A percentile compares a stretch with the other conserved stretches of the same genome.
Evolutionary conservation across 2,888 invertebrate species (phyloP).

Genomic region (Drosophila koepferae): DNA sequence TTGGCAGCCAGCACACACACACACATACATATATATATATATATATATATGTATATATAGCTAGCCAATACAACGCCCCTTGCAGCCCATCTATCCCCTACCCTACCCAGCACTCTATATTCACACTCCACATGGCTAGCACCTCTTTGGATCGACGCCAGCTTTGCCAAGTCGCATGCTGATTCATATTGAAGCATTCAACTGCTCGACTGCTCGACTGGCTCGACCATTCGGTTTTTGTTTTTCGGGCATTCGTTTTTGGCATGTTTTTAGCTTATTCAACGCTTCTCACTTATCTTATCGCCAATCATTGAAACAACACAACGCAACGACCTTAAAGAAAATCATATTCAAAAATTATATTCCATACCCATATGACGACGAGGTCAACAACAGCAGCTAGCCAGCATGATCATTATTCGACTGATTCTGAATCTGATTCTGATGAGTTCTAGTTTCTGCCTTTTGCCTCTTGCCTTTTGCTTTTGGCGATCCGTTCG

Average conservation of each 20-base stretch:
- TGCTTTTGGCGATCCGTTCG: background rate
- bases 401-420: background rate
- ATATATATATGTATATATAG: background rate
- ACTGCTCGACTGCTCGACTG: background rate
- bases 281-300: conserved; percentile 62
- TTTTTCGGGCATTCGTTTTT: conserved; percentile 8
- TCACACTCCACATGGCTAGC: conserved; percentile 12
- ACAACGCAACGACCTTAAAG: conserved; percentile 59
- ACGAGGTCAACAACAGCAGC: conserved; percentile 24
- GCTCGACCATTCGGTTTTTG: background rate
- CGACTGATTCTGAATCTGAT: too few species aligned
- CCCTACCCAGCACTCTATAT: background rate
- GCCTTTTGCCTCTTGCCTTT: too few species aligned
- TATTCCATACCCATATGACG: conserved; percentile 48
- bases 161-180: conserved; percentile 28
- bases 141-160: conserved; percentile 52
- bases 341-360: conserved; percentile 11
- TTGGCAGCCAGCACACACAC: conserved; percentile 26
- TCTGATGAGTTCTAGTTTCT: conserved; percentile 3
- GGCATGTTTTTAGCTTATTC: conserved; percentile 17
- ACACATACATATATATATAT: background rate
- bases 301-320: conserved; percentile 56
- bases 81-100: background rate
- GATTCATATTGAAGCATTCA: conserved; percentile 43
- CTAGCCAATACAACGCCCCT: conserved; percentile 4